phyloP scores from a whole-genome alignment of 2,888 invertebrate genomes.

The Drosophila prolongata region DNA sequence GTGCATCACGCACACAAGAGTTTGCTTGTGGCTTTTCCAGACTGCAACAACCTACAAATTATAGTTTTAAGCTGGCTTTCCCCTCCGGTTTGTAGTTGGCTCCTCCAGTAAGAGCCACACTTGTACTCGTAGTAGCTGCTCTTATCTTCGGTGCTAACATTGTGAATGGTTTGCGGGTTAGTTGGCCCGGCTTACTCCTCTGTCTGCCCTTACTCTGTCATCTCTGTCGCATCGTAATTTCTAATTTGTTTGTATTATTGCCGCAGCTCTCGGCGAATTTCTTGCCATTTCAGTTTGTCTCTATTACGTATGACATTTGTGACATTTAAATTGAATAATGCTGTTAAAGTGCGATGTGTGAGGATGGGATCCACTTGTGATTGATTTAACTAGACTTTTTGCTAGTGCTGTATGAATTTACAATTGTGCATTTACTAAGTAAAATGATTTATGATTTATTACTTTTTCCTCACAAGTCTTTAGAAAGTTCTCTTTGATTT shows the following conservation, averaged over 20 bases:
- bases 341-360: constrained; percentile 26
- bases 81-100: constrained; percentile 2
- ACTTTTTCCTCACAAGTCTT: not conserved
- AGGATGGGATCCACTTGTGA: constrained; percentile 22
- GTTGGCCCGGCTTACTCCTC: constrained; percentile 23
- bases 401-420: constrained; percentile 4
- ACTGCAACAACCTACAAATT: constrained; percentile 62
- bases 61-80: constrained; percentile 66
- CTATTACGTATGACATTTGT: constrained; percentile 38
- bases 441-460: not conserved
- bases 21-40: constrained; percentile 33
- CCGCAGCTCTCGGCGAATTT: constrained; percentile 28
- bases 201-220: constrained; percentile 10
- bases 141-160: constrained; percentile 49
- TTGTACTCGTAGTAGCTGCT: constrained; percentile 23
- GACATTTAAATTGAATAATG: constrained; percentile 39
- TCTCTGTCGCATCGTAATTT: constrained; percentile 46
- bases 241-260: constrained; percentile 60
- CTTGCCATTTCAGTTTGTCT: constrained; percentile 37
- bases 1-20: constrained; percentile 12
- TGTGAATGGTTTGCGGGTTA: constrained; percentile 51
- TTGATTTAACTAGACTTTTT: constrained; percentile 1
- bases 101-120: not conserved
- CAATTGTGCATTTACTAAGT: not conserved
- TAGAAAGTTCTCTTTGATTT: not conserved